Evolutionary conservation across 2,113 vertebrate genomes (phyloP).

Genomic region (Ardeotis arabs): DNA sequence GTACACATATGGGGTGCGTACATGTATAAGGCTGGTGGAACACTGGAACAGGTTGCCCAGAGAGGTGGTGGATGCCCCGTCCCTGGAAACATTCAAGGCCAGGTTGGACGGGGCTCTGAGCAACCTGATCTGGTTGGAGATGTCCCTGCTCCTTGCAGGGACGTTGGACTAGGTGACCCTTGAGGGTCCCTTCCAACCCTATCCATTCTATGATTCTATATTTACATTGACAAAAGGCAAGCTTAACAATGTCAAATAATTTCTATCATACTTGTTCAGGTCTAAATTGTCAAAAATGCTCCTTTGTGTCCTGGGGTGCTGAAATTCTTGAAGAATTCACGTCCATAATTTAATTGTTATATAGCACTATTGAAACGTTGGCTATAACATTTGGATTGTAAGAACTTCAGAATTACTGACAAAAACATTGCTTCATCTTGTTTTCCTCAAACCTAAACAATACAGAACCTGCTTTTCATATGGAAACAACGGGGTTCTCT

Average conservation of each 20-base stretch:
- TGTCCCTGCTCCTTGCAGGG: too few species aligned
- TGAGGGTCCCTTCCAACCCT: too few species aligned
- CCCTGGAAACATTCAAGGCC: too few species aligned
- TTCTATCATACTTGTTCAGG: background rate
- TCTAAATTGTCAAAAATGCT: background rate
- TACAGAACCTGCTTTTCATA: background rate
- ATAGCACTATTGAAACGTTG: background rate
- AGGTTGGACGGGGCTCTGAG: too few species aligned
- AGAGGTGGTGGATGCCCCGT: too few species aligned
- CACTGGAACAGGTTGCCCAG: too few species aligned
- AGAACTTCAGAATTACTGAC: background rate
- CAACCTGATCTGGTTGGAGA: too few species aligned
- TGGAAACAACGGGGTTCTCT: background rate
- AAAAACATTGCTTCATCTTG: background rate
- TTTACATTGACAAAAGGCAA: background rate
- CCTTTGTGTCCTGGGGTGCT: background rate
- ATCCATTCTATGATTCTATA: background rate
- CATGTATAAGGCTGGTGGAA: too few species aligned
- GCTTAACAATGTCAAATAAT: background rate
- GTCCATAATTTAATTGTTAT: background rate
- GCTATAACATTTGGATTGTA: background rate
- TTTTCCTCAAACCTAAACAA: background rate
- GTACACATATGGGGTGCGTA: background rate
- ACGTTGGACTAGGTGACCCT: too few species aligned
- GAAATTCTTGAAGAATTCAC: background rate